Percentiles rank a stretch among this genome's conserved stretches.
These are phyloP conservation scores for Chrysogorgia sp. DNA, from an alignment of 92 coral and sea anemone genomes.

Conservation along the genomic window DNA sequence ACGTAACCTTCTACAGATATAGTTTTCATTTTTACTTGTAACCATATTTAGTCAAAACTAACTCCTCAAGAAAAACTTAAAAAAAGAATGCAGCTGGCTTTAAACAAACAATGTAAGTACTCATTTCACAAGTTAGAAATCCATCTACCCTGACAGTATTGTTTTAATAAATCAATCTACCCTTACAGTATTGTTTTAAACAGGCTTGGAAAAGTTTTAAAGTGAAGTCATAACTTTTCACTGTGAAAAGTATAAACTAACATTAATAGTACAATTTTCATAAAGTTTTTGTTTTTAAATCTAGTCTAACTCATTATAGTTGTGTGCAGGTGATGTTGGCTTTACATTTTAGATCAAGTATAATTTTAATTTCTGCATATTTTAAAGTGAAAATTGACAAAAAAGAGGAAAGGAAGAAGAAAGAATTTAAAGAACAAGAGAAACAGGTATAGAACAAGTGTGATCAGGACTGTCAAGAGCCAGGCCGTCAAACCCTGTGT, in stretches of 20 bases:
- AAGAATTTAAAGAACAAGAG: slow-evolving; percentile 86
- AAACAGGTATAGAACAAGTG: slow-evolving; percentile 61
- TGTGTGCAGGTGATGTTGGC: background rate
- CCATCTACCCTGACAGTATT: background rate
- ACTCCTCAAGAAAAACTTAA: slow-evolving; percentile 88
- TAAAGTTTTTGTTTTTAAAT: too few species aligned
- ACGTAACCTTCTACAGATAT: too few species aligned
- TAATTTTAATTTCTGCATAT: background rate
- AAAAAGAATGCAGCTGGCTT: slow-evolving; percentile 90
- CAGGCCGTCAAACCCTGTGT: background rate
- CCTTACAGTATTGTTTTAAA: too few species aligned
- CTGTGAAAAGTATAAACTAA: too few species aligned
- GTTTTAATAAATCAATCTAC: background rate
- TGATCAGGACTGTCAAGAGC: background rate
- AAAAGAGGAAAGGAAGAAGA: slow-evolving; percentile 86
- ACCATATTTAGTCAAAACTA: slow-evolving; percentile 63
- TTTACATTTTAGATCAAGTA: background rate
- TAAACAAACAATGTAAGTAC: slow-evolving; percentile 84
- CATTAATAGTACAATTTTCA: too few species aligned
- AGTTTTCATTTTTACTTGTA: background rate
- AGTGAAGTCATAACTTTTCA: too few species aligned
- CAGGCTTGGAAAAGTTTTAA: too few species aligned
- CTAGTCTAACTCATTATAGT: too few species aligned
- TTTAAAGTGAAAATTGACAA: slow-evolving; percentile 80
- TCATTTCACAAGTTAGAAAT: background rate